Evolutionary conservation across 2,113 vertebrate genomes (phyloP).

Genomic region (Muntiacus muntjak): DNA sequence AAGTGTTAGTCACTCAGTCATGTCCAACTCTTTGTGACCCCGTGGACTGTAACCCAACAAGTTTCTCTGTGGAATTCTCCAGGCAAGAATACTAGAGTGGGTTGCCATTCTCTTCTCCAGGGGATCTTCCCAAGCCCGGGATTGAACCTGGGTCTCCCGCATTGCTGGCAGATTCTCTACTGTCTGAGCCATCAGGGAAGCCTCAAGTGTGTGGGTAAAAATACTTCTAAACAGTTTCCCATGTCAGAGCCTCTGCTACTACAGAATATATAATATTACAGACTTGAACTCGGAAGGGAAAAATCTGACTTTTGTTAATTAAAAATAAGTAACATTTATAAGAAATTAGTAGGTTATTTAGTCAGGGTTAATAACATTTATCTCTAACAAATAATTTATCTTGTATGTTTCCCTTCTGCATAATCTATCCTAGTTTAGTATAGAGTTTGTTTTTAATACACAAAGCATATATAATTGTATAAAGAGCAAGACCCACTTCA

Average conservation of each 20-base stretch:
- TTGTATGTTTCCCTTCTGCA: background rate
- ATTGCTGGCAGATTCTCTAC: background rate
- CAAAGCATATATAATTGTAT: background rate
- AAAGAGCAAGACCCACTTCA: background rate
- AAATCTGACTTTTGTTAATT: background rate
- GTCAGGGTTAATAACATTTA: background rate
- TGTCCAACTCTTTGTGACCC: background rate
- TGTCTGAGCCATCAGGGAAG: background rate
- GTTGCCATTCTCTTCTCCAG: background rate
- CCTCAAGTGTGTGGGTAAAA: background rate
- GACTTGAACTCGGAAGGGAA: background rate
- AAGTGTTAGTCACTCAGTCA: background rate
- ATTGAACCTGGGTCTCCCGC: rapidly evolving
- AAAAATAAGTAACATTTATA: background rate
- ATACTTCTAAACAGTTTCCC: background rate
- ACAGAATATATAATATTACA: background rate
- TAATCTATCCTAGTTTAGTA: background rate
- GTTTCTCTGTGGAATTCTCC: background rate
- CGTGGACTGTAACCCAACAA: background rate
- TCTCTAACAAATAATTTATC: background rate
- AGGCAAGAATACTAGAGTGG: background rate
- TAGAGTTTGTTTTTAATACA: background rate
- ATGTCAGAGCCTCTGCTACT: background rate
- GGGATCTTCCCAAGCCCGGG: background rate
- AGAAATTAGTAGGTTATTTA: background rate